A percentile compares a stretch with the other conserved stretches of the same genome.
Evolutionary conservation across 2,797 vertebrate species (phyloP).

Genomic region (Cirrhinus mrigala): DNA sequence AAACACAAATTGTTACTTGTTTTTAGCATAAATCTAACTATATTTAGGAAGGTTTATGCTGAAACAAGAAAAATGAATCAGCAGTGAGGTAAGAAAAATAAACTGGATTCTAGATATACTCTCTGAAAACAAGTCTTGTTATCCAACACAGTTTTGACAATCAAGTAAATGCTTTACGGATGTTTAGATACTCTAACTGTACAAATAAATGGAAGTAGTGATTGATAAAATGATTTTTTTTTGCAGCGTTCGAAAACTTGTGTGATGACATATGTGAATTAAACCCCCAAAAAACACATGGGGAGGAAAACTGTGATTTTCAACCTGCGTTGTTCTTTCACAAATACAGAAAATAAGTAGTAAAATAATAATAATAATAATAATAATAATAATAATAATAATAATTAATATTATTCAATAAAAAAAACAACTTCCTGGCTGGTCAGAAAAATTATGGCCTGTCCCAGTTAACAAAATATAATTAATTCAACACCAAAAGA

Average conservation of each 20-base stretch:
- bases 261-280: not conserved
- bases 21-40: conserved; percentile 7
- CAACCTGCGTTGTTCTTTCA: not conserved
- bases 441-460: not conserved
- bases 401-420: not conserved
- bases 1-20: conserved; percentile 28
- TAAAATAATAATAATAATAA: not conserved
- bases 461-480: not conserved
- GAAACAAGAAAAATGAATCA: not conserved
- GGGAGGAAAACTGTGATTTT: not conserved
- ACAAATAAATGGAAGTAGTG: not conserved
- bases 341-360: not conserved
- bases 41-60: not conserved
- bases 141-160: not conserved
- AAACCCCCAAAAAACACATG: not conserved
- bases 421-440: not conserved
- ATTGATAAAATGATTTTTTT: not conserved
- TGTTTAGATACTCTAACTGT: not conserved
- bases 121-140: not conserved
- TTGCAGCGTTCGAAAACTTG: not conserved
- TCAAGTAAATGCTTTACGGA: not conserved
- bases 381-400: not conserved
- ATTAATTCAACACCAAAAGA: not conserved
- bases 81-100: not conserved
- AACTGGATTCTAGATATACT: not conserved